Evolutionary conservation across 1,140 invertebrate species (phyloP), one percentile per base, ranked within the genome.

Genomic region (Zaprionus inermis): DNA sequence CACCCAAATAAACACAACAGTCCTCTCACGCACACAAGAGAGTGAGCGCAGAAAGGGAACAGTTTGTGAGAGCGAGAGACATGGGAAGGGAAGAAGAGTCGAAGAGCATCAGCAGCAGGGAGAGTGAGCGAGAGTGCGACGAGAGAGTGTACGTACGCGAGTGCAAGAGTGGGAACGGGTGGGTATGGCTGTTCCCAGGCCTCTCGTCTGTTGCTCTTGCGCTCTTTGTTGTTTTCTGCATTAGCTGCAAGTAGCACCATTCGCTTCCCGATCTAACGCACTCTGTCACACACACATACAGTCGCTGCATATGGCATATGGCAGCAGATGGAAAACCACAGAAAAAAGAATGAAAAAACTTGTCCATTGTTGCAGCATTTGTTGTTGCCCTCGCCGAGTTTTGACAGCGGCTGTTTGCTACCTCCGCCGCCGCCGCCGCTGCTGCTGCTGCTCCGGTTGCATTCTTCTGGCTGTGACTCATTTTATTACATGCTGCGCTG

Each of bases 1-100:
- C 80, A 73, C 79, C 79, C 49, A 82, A 78, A 78, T 67, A 75
- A 85, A 72, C 79, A 72, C 76, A 86, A 72, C 81, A 84, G 70
- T 51, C 34, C 34, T 49, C 66, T 70, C 60, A 64, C 72, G 72
- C 52, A 69, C 28, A 22, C 4, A 52, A 68, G 59, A 55, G 76
- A 58, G 60, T 44, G 67, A 16, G 32, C 14, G 18, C 11, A 28
- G n/a, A 52, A 41, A 54, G 65, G 55, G 70, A 72, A 73, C 65
- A 60, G 64, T 60, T 49, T 20, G 18, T 22, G 3, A 18, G 44
- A 10, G 41, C n/a, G n/a, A n/a, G n/a, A 5, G 18, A 1, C n/a
- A 2, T 18, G 44, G 12, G 38, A 44, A 16, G 38, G 38, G n/a
- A 22, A 14, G 11, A 4, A 30, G 22, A 41, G 38, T 32, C 52